These are phyloP conservation scores for Phengaris arion DNA, from an alignment of 2,888 invertebrate species.

Conservation along the genomic window DNA sequence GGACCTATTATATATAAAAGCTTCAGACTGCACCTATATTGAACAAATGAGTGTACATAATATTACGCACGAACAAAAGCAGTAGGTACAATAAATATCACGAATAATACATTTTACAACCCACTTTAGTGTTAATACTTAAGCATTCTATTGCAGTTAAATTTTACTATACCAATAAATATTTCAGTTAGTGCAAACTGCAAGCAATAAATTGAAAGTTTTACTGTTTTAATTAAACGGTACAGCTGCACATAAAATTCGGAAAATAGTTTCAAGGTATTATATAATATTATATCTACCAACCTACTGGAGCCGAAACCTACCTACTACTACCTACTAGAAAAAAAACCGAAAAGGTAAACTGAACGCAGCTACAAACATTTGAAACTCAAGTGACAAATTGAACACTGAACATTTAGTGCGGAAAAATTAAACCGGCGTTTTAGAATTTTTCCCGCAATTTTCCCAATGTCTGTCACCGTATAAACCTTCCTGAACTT, in stretches of 20 bases:
- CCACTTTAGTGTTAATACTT: neutral
- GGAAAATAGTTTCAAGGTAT: neutral
- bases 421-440: no score
- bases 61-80: neutral
- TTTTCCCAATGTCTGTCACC: no score
- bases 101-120: neutral
- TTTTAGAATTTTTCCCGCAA: no score
- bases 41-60: neutral
- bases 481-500: no score
- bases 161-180: conserved; percentile 13
- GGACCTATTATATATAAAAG: no score
- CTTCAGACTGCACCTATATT: no score
- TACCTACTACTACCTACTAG: no score
- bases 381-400: no score
- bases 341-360: no score
- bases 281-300: neutral
- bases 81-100: neutral
- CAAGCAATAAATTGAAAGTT: conserved; percentile 11
- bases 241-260: neutral
- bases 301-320: no score
- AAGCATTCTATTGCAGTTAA: conserved; percentile 5
- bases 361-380: no score
- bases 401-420: no score
- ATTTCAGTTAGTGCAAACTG: neutral
- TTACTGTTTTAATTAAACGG: neutral